Evolutionary conservation across 1,140 invertebrate species (phyloP).

Genomic region (Probaryconus sp.): DNA sequence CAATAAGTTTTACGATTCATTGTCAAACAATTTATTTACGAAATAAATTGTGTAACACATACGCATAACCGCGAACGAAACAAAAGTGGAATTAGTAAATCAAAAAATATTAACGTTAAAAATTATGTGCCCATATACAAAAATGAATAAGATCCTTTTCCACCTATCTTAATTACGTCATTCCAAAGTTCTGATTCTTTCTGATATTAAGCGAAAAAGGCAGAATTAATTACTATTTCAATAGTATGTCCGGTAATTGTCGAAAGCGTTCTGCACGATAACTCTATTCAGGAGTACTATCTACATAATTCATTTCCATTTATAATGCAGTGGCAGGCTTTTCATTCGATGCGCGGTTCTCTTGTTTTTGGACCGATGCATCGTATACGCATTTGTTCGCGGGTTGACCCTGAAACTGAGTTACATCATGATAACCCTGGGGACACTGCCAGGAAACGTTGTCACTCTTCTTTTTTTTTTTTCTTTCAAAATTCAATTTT

Average conservation of each 20-base stretch:
- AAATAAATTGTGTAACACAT: too few relatives aligned
- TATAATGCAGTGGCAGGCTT: slow-evolving; percentile 61
- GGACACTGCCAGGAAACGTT: slow-evolving; percentile 30
- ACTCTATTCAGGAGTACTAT: slow-evolving; percentile 17
- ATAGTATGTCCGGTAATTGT: slow-evolving; percentile 31
- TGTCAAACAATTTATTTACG: too few relatives aligned
- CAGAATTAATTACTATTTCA: slow-evolving; percentile 36
- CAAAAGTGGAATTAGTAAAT: too few relatives aligned
- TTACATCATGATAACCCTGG: slow-evolving; percentile 41
- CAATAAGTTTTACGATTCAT: too few relatives aligned
- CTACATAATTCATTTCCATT: slow-evolving; percentile 66
- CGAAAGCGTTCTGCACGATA: slow-evolving; percentile 26
- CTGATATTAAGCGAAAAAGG: slow-evolving; percentile 1
- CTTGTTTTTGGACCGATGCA: slow-evolving; percentile 36
- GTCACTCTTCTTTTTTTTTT: slow-evolving; percentile 48
- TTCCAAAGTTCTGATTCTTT: not conserved
- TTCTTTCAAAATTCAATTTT: slow-evolving; percentile 47
- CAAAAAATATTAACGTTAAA: too few relatives aligned
- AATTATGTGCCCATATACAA: not conserved
- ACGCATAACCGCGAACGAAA: too few relatives aligned
- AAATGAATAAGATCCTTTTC: slow-evolving; percentile 4
- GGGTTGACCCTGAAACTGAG: slow-evolving; percentile 44
- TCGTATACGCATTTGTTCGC: slow-evolving; percentile 33
- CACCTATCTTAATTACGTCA: not conserved
- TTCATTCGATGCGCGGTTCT: slow-evolving; percentile 52